A percentile compares a stretch with the other conserved stretches of the same genome.
Evolutionary conservation across 1,140 invertebrate genomes (phyloP).

Genomic region (Probaryconus sp.): DNA sequence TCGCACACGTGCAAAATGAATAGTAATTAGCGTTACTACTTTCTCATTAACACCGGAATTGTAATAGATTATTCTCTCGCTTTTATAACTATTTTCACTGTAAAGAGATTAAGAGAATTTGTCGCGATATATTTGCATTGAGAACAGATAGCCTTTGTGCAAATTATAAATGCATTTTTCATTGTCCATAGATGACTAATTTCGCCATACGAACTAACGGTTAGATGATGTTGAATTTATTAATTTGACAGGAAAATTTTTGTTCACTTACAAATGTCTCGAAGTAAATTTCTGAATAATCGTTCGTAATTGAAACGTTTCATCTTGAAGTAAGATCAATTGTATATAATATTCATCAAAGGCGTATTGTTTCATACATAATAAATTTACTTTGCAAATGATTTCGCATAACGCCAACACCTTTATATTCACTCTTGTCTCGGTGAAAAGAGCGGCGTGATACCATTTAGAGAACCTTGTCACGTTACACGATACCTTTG

Average conservation of each 20-base stretch:
- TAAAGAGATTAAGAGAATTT: conserved; percentile 44
- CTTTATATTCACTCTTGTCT: conserved; percentile 17
- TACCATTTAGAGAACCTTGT: conserved; percentile 63
- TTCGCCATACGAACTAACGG: too few relatives aligned
- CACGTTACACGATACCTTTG: conserved; percentile 69
- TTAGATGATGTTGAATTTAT: background rate
- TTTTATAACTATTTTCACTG: conserved; percentile 32
- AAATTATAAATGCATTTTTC: too few relatives aligned
- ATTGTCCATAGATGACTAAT: too few relatives aligned
- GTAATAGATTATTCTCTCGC: conserved; percentile 50
- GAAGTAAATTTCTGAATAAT: too few relatives aligned
- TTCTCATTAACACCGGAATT: conserved; percentile 55
- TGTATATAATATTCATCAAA: conserved; percentile 20
- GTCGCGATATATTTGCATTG: background rate
- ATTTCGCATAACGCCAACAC: conserved; percentile 15
- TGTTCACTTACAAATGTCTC: too few relatives aligned
- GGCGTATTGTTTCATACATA: conserved; percentile 29
- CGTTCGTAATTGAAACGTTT: too few relatives aligned
- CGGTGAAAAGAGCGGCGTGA: conserved; percentile 32
- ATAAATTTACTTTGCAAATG: conserved; percentile 45
- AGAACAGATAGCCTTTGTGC: background rate
- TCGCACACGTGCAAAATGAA: conserved; percentile 39
- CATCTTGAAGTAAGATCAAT: too few relatives aligned
- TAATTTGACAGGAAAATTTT: background rate
- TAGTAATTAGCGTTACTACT: conserved; percentile 57